These are phyloP conservation scores for Limonius californicus DNA, from an alignment of 1,140 invertebrate species.

Conservation along the genomic window DNA sequence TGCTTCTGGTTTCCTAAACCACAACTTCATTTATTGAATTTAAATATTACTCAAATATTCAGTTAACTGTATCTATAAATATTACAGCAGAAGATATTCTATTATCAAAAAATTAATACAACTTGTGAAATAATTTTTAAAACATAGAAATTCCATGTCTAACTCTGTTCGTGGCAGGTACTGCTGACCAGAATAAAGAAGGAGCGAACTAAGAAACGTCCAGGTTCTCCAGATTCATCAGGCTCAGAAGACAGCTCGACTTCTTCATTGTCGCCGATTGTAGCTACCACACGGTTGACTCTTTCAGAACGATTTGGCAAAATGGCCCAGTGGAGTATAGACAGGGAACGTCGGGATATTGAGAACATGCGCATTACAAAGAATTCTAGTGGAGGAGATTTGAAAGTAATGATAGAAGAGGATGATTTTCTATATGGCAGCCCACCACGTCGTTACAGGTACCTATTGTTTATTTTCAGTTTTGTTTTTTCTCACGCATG, in stretches of 20 bases:
- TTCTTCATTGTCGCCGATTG: conserved; percentile 42
- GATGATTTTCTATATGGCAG: conserved; percentile 50
- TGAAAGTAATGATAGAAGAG: conserved; percentile 72
- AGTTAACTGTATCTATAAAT: no score
- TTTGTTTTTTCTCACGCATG: no score
- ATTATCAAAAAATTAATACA: no score
- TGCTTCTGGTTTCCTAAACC: no score
- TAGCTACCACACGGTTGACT: conserved; percentile 56
- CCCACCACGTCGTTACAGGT: conserved; percentile 50
- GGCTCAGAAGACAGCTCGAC: conserved; percentile 47
- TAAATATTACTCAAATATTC: no score
- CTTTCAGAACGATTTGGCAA: conserved; percentile 81
- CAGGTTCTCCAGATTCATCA: conserved; percentile 43
- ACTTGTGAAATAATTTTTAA: no score
- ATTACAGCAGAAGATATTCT: no score
- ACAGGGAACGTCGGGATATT: conserved; percentile 67
- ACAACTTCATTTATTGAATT: no score
- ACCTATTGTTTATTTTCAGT: neutral
- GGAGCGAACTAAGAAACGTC: conserved; percentile 37
- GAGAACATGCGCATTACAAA: conserved; percentile 83
- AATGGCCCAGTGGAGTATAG: conserved; percentile 83
- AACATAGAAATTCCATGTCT: no score
- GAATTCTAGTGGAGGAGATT: conserved; percentile 55
- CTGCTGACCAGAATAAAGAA: conserved; percentile 44
- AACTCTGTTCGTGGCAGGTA: no score